A percentile compares a stretch with the other conserved stretches of the same genome.
These are phyloP conservation scores for Vimba vimba DNA, from an alignment of 2,113 vertebrate genomes.

Conservation along the genomic window DNA sequence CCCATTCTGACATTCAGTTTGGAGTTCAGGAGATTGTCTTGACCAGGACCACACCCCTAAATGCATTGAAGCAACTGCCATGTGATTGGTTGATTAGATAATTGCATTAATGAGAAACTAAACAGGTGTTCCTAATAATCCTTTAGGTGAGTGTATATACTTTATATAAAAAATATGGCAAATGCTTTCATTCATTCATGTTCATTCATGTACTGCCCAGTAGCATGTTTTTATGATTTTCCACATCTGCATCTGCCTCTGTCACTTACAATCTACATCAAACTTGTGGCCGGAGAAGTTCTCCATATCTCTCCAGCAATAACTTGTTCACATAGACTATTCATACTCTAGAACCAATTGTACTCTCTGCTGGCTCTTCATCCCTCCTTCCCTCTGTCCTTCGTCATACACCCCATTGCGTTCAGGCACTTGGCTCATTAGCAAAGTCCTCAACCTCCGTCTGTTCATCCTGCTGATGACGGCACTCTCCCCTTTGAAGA, in stretches of 20 bases:
- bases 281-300: neutral
- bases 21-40: no score
- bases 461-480: constrained; percentile 18
- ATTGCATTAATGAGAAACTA: no score
- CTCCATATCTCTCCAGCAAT: neutral
- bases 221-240: neutral
- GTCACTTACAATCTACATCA: neutral
- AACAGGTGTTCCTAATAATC: no score
- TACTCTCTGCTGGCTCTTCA: constrained; percentile 9
- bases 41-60: no score
- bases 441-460: neutral
- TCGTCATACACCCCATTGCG: neutral
- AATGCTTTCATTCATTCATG: neutral
- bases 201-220: neutral
- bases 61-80: no score
- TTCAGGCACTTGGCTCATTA: neutral
- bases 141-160: no score
- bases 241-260: neutral
- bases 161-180: neutral
- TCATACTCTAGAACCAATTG: constrained; percentile 16
- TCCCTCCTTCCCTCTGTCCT: constrained; percentile 16
- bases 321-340: neutral
- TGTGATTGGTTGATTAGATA: no score
- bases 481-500: constrained; percentile 7
- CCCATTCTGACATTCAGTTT: no score